Evolutionary conservation across 2,113 vertebrate genomes (phyloP).

Genomic region (Gracilinanus agilis): DNA sequence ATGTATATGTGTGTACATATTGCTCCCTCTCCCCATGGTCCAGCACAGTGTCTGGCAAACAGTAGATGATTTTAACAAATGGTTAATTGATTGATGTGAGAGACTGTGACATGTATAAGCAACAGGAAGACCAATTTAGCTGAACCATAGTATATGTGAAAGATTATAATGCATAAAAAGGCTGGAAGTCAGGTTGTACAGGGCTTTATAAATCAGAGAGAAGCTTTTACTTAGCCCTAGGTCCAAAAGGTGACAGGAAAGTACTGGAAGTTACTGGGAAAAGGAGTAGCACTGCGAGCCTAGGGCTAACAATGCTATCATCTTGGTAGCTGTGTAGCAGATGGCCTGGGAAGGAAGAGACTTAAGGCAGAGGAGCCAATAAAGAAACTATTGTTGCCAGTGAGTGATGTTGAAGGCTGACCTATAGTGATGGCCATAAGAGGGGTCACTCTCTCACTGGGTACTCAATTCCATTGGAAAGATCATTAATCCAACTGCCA

Average conservation of each 20-base stretch:
- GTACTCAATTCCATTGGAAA: background rate
- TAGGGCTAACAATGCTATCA: background rate
- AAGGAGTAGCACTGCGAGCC: background rate
- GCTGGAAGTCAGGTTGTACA: background rate
- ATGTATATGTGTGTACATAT: too few species aligned
- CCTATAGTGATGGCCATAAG: background rate
- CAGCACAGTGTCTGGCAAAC: background rate
- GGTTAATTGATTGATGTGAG: too few species aligned
- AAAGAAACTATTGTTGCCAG: background rate
- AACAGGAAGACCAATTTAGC: background rate
- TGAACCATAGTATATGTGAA: background rate
- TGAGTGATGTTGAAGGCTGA: background rate
- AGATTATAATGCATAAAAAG: background rate
- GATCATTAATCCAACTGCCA: background rate
- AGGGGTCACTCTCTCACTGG: too few species aligned
- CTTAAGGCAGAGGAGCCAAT: background rate
- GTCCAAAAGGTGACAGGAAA: background rate
- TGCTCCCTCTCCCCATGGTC: background rate
- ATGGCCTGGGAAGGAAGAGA: background rate
- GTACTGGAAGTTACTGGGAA: background rate
- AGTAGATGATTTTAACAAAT: background rate
- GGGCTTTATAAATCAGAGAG: background rate
- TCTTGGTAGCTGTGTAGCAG: background rate
- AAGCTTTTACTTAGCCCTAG: background rate
- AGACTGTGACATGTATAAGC: background rate